Conservation (phyloP, 2,888 invertebrate species). For the Plebejus anna region DNA sequence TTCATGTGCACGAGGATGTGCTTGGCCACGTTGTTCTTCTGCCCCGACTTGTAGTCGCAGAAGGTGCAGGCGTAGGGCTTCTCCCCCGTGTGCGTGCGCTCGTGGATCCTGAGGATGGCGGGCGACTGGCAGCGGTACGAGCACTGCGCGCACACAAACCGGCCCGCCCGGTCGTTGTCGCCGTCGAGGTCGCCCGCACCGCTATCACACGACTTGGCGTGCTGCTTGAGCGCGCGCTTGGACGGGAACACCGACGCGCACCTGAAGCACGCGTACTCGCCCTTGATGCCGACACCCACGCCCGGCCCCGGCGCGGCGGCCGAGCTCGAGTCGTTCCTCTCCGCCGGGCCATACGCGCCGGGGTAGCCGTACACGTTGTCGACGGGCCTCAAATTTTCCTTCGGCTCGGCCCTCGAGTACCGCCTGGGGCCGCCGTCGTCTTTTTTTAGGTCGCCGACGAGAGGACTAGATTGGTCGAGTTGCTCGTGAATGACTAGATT, state of each 20-base stretch:
- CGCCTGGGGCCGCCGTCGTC: constrained; percentile 43
- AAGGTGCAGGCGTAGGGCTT: constrained; percentile 72
- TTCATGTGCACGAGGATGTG: constrained; percentile 77
- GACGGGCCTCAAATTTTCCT: constrained; percentile 63
- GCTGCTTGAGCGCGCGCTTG: constrained; percentile 63
- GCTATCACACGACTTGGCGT: constrained; percentile 57
- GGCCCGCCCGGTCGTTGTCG: constrained; percentile 48
- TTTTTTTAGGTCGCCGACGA: constrained; percentile 53
- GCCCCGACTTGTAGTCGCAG: constrained; percentile 74
- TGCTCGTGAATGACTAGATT: constrained; percentile 66
- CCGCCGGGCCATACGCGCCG: constrained; percentile 40
- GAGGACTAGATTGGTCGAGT: constrained; percentile 58
- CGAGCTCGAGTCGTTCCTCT: constrained; percentile 47
- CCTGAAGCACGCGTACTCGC: constrained; percentile 65
- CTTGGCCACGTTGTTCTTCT: constrained; percentile 75
- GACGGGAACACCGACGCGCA: constrained; percentile 64
- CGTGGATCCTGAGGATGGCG: constrained; percentile 74
- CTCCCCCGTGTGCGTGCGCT: constrained; percentile 71
- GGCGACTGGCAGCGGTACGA: constrained; percentile 73
- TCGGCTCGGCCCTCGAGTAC: constrained; percentile 53
- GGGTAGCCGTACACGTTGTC: constrained; percentile 62
- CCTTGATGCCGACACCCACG: constrained; percentile 59
- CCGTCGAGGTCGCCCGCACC: constrained; percentile 26
- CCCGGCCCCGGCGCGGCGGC: constrained; percentile 55
- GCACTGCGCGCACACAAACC: constrained; percentile 66